phyloP scores from a whole-genome alignment of 2,113 vertebrate species.

The Rutilus rutilus region DNA sequence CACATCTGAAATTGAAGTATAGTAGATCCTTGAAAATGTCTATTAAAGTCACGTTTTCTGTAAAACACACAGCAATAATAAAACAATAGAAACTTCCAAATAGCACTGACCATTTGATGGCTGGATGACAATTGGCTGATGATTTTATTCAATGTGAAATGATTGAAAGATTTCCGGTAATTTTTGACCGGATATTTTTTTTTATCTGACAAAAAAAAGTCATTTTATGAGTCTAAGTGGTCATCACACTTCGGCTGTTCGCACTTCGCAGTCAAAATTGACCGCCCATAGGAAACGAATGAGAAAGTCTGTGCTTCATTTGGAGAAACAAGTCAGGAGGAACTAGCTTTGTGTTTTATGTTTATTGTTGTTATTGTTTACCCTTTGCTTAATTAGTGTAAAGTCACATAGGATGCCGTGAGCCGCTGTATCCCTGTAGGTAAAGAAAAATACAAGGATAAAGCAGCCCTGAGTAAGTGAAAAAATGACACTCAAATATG shows the following conservation, averaged over 20 bases:
- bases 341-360: background rate
- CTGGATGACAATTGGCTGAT: too few relatives aligned
- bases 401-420: background rate
- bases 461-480: background rate
- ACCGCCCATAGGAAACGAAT: background rate
- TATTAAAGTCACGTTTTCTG: conserved; percentile 8
- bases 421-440: background rate
- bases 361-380: conserved; percentile 13
- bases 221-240: too few relatives aligned
- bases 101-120: background rate
- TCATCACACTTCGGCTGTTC: too few relatives aligned
- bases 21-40: background rate
- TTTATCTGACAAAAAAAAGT: too few relatives aligned
- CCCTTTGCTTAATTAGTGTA: background rate
- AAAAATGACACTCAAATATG: background rate
- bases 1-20: conserved; percentile 21
- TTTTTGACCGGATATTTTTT: too few relatives aligned
- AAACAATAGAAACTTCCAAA: background rate
- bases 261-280: background rate
- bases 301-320: background rate
- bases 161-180: background rate
- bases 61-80: background rate
- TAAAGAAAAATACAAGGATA: background rate
- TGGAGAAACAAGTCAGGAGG: background rate
- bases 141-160: background rate